Evolutionary conservation across 2,113 vertebrate genomes (phyloP), one percentile per base, ranked within the genome.

Genomic region (Cepphus grylle): DNA sequence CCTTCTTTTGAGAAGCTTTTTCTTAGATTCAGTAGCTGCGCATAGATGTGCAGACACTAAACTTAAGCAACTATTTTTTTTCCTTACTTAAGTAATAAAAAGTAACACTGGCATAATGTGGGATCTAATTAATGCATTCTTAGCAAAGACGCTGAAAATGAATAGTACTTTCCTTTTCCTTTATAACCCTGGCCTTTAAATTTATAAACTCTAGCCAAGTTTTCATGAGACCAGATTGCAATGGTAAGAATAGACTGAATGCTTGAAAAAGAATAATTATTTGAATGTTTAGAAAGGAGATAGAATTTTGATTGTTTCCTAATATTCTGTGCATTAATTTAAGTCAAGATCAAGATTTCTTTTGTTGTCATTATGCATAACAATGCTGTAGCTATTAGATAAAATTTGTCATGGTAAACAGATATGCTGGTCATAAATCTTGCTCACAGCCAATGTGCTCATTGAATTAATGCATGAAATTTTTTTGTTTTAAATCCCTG

Each of bases 171-270:
- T 88, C 50, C 22, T 94, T 82, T 94, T 89, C 22, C 52, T 94
- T 90, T 94, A 55, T 83, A 93, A 86, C 87, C 43, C 52, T 78
- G 78, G 58, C 81, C 94, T 97, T 95, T 96, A 94, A 70, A 88
- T 95, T 94, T 83, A 88, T 86, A 55, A 81, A 78, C 40, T 88
- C 69, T 77, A 87, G 93, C 91, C 94, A 97, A 96, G 78, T 96
- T 97, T 96, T 91, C 38, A 11, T 90, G 81, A 90, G 77, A 96
- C 69, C 96, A 96, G 88, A 96, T 96, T 96, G 94, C 83, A 85
- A 43, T 82, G 77, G 56, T 94, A 94, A 91, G 90, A 95, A 91
- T 95, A 97, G 92, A 79, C 42, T 69, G 80, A 79, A 81, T 61
- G 50, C 70, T 73, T 82, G 82, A 91, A 85, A 94, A 95, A 82